phyloP scores from a whole-genome alignment of 1,140 invertebrate species.

The Cardiocondyla obscurior region DNA sequence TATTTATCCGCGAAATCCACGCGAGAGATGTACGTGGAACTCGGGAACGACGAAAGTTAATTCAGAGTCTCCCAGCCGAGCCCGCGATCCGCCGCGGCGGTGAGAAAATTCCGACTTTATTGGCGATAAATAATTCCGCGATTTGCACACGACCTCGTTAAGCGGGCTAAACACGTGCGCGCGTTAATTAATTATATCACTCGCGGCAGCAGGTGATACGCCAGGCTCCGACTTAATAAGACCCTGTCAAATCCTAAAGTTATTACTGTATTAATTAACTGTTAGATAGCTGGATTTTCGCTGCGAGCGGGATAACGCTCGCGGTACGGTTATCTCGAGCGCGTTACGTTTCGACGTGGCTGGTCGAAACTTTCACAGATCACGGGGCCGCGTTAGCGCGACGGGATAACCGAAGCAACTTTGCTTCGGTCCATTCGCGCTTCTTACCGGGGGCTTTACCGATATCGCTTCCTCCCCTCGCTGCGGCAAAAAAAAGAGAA shows the following conservation, averaged over 20 bases:
- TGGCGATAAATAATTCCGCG: constrained; percentile 33
- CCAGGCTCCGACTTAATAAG: neutral
- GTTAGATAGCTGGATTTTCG: neutral
- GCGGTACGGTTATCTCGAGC: neutral
- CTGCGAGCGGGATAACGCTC: neutral
- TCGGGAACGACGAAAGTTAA: too few species aligned
- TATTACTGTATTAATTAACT: constrained; percentile 11
- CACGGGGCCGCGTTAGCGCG: neutral
- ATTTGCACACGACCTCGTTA: constrained; percentile 21
- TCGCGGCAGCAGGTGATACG: neutral
- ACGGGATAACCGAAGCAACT: constrained; percentile 24
- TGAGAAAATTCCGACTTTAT: constrained; percentile 31
- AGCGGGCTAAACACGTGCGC: neutral
- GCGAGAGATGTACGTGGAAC: constrained; percentile 1
- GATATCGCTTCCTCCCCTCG: neutral
- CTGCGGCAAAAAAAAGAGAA: neutral
- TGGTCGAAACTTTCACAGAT: neutral
- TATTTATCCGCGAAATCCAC: neutral
- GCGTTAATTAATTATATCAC: constrained; percentile 9
- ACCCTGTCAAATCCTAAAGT: constrained; percentile 13
- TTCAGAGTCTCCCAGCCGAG: constrained; percentile 5
- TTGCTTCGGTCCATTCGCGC: neutral
- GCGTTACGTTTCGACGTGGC: constrained; percentile 29
- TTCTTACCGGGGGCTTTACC: constrained; percentile 5
- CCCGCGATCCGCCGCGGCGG: neutral